These are phyloP conservation scores for Nixonia krombeini DNA, from an alignment of 1,140 invertebrate genomes.

Conservation along the genomic window DNA sequence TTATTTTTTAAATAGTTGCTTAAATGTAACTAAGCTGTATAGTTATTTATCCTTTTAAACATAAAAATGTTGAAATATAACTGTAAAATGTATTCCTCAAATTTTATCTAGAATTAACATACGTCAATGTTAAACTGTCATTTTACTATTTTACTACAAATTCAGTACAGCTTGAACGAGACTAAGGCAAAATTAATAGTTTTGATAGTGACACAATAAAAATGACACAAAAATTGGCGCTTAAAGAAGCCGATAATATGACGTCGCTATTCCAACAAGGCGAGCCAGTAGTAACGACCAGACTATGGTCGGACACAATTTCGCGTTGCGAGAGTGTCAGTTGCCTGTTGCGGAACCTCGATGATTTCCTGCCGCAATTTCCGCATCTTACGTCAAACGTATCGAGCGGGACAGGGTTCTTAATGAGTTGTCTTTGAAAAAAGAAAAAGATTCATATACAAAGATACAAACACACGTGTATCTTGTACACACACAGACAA, in stretches of 20 bases:
- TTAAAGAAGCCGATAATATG: slow-evolving; percentile 36
- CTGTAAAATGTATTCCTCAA: too few relatives aligned
- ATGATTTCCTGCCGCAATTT: slow-evolving; percentile 51
- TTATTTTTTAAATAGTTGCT: too few relatives aligned
- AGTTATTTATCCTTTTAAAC: too few relatives aligned
- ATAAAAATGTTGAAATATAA: too few relatives aligned
- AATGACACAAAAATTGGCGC: slow-evolving; percentile 19
- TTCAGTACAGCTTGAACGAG: too few relatives aligned
- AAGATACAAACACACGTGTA: slow-evolving; percentile 16
- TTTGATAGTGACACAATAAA: not conserved
- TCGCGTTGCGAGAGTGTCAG: slow-evolving; percentile 42
- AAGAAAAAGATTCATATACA: slow-evolving; percentile 1
- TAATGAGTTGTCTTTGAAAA: slow-evolving; percentile 40
- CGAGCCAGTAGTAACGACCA: slow-evolving; percentile 38
- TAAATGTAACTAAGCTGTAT: too few relatives aligned
- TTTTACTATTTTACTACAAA: too few relatives aligned
- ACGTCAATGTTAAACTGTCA: too few relatives aligned
- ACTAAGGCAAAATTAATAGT: not conserved
- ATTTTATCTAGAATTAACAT: too few relatives aligned
- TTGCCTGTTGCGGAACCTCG: slow-evolving; percentile 48
- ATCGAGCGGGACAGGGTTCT: slow-evolving; percentile 32
- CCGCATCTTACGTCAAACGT: slow-evolving; percentile 47
- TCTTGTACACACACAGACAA: too few relatives aligned
- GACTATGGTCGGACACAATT: slow-evolving; percentile 36
- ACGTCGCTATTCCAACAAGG: slow-evolving; percentile 22